Evolutionary conservation across 1,140 invertebrate species (phyloP).

Genomic region (Brachionus sp.): DNA sequence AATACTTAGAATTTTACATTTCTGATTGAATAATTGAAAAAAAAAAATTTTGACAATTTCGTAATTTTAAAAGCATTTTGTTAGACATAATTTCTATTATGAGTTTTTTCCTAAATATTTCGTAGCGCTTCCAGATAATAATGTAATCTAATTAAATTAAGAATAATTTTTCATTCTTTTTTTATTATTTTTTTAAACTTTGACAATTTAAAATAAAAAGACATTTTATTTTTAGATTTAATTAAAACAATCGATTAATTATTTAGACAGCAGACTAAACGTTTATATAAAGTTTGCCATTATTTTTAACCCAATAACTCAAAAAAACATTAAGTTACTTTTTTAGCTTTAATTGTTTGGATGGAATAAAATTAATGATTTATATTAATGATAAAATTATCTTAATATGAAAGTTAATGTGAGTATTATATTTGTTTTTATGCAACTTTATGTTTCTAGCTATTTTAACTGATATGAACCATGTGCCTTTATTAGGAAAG

Average conservation of each 20-base stretch:
- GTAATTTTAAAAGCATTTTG: no score
- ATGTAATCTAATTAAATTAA: no score
- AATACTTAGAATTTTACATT: no score
- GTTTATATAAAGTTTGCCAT: not conserved
- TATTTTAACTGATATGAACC: not conserved
- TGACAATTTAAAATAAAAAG: no score
- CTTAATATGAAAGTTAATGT: constrained; percentile 18
- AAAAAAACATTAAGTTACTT: not conserved
- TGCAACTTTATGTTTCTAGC: not conserved
- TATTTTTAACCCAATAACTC: not conserved
- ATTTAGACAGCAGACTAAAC: not conserved
- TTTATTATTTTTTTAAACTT: no score
- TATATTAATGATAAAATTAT: constrained; percentile 25
- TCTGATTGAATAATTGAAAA: no score
- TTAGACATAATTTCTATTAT: no score
- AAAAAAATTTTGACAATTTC: no score
- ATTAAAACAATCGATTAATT: not conserved
- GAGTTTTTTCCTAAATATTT: no score
- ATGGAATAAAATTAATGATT: constrained; percentile 27
- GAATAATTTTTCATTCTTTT: no score
- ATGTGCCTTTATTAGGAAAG: not conserved
- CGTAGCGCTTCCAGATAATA: no score
- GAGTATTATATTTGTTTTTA: not conserved
- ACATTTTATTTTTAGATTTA: not conserved
- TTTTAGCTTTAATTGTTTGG: not conserved